A percentile compares a stretch with the other conserved stretches of the same genome.
phyloP scores from a whole-genome alignment of 2,888 invertebrate species.

The Platerodrilus igneus region DNA sequence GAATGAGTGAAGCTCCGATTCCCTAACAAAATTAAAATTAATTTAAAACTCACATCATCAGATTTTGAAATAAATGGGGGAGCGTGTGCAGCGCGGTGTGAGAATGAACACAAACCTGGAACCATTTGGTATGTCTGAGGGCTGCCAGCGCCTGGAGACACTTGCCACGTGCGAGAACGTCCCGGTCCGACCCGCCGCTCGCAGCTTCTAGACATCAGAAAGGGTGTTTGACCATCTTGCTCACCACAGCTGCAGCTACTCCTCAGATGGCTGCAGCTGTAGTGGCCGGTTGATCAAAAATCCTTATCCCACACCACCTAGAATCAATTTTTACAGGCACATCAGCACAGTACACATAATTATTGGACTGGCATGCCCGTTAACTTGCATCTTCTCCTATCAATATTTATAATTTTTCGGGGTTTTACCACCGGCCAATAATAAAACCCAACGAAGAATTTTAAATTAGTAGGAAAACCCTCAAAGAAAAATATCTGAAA shows the following conservation, averaged over 20 bases:
- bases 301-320: conserved; percentile 58
- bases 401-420: no score
- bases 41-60: conserved; percentile 46
- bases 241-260: conserved; percentile 36
- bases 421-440: no score
- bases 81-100: conserved; percentile 39
- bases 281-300: conserved; percentile 61
- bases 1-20: conserved; percentile 37
- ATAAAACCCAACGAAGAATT: no score
- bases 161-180: conserved; percentile 97
- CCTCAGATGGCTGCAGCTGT: conserved; percentile 30
- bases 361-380: conserved; percentile 42
- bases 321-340: conserved; percentile 46
- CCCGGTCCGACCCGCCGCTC: conserved; percentile 75
- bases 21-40: conserved; percentile 33
- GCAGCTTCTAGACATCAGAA: conserved; percentile 53
- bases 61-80: conserved; percentile 21
- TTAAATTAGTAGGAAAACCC: no score
- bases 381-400: no score
- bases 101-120: conserved; percentile 81
- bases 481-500: conserved; percentile 27
- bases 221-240: conserved; percentile 75
- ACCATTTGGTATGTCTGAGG: conserved; percentile 99
- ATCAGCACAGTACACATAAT: conserved; percentile 46
- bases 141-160: conserved; percentile 99